Conservation (phyloP, 2,888 invertebrate species). For the Tipula lateralis region DNA sequence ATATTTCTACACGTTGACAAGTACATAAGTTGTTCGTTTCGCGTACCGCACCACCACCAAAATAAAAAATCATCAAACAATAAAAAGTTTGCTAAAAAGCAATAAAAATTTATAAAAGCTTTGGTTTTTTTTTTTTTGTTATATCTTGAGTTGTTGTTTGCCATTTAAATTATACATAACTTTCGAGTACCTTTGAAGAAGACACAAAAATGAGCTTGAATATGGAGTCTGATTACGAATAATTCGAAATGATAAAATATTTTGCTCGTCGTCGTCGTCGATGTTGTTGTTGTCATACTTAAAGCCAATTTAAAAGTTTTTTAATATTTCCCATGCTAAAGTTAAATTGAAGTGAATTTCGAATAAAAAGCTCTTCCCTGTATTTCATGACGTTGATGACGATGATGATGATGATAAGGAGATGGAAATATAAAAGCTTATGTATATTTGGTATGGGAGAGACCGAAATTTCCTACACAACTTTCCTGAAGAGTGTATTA, state of each 20-base stretch:
- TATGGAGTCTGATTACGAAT: background rate
- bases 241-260: slow-evolving; percentile 19
- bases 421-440: background rate
- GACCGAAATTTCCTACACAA: background rate
- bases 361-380: background rate
- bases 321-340: background rate
- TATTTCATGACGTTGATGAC: background rate
- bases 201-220: background rate
- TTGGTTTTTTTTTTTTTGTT: background rate
- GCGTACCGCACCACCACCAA: too few species aligned
- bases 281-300: slow-evolving; percentile 8
- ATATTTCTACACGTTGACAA: background rate
- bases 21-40: background rate
- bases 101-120: background rate
- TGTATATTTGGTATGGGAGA: background rate
- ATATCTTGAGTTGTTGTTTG: background rate
- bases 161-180: background rate
- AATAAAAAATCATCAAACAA: background rate
- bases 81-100: background rate
- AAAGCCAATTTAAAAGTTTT: slow-evolving; percentile 4
- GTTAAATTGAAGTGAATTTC: background rate
- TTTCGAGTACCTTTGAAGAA: background rate
- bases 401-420: background rate
- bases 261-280: background rate
- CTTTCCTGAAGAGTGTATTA: background rate